A percentile compares a stretch with the other conserved stretches of the same genome.
These are phyloP conservation scores for Cheilosia pagana DNA, from an alignment of 2,888 invertebrate genomes.

Conservation along the genomic window DNA sequence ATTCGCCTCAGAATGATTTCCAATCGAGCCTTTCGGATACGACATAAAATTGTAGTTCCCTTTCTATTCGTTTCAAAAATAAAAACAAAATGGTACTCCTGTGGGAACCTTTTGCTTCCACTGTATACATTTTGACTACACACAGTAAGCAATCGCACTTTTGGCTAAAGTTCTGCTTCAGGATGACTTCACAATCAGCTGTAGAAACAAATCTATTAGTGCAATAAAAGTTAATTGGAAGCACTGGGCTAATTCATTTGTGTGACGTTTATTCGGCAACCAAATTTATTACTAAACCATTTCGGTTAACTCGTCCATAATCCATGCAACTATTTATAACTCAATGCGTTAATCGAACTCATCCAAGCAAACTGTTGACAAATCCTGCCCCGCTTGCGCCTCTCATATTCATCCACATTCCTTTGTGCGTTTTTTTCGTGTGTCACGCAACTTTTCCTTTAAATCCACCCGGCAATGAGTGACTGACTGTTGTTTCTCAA, in stretches of 20 bases:
- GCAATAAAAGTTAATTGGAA: constrained; percentile 6
- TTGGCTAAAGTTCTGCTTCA: no score
- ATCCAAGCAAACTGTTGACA: constrained; percentile 20
- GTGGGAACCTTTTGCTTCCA: no score
- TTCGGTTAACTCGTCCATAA: constrained; percentile 2
- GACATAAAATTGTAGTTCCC: no score
- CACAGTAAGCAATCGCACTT: no score
- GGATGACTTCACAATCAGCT: no score
- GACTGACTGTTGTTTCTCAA: constrained; percentile 4
- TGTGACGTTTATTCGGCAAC: neutral
- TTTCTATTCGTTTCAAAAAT: no score
- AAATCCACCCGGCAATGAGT: neutral
- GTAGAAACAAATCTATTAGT: constrained; percentile 25
- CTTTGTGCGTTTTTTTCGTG: neutral
- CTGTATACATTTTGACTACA: no score
- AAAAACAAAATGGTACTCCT: no score
- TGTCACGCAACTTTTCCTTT: constrained; percentile 35
- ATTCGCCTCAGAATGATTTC: no score
- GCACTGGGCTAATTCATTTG: constrained; percentile 32
- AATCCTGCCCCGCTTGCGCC: constrained; percentile 2
- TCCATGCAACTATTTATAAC: constrained; percentile 14
- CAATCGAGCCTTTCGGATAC: no score
- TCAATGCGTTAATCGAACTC: constrained; percentile 12
- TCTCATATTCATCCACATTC: neutral
- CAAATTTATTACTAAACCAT: neutral